Conservation (phyloP, 1,140 invertebrate genomes). For the Ips typographus region DNA sequence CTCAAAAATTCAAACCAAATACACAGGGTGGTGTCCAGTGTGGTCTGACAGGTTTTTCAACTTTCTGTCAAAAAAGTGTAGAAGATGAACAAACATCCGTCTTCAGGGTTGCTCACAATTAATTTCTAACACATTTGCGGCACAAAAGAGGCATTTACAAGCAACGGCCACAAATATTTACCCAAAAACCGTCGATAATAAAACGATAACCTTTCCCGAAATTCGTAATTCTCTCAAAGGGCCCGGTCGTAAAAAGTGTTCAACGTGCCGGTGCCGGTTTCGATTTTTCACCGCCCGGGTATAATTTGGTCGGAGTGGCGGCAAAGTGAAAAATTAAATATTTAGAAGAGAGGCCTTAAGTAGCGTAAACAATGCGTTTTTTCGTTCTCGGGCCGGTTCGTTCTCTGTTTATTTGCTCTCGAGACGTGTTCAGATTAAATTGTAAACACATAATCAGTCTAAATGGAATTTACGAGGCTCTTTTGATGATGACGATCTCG, state of each 20-base stretch:
- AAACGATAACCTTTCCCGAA: constrained; percentile 5
- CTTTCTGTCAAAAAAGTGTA: no score
- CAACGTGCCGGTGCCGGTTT: constrained; percentile 6
- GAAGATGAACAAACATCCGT: no score
- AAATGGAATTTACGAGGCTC: constrained; percentile 19
- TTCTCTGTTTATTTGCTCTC: constrained; percentile 16
- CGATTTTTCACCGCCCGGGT: constrained; percentile 20
- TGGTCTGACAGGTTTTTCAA: no score
- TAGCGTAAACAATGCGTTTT: constrained; percentile 26
- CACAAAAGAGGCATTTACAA: no score
- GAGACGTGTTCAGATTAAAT: constrained; percentile 20
- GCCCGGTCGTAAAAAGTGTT: constrained; percentile 7
- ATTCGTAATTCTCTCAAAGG: constrained; percentile 20
- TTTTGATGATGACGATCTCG: constrained; percentile 10
- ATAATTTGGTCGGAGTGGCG: constrained; percentile 13
- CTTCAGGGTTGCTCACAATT: no score
- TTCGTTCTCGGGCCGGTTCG: constrained; percentile 2
- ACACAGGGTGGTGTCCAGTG: no score
- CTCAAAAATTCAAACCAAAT: no score
- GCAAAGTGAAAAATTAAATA: constrained; percentile 31
- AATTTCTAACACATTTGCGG: no score
- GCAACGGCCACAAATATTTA: constrained; percentile 1
- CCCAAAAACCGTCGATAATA: not conserved
- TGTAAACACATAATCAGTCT: constrained; percentile 23
- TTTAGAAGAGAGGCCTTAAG: constrained; percentile 26